Evolutionary conservation across 1,140 invertebrate species (phyloP).

Genomic region (Lasioglossum baleicum): DNA sequence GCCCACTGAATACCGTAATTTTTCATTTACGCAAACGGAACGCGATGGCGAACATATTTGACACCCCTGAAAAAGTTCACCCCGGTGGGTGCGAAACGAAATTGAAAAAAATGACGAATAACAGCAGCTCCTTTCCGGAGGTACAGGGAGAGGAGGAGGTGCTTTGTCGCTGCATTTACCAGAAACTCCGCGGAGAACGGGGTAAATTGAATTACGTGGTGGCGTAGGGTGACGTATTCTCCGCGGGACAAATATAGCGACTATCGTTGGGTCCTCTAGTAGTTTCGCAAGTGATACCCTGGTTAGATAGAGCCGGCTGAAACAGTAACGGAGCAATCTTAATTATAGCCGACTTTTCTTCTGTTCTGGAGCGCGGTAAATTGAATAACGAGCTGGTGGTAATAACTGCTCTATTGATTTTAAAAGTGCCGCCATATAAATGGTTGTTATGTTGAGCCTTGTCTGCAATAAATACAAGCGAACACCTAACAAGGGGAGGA

Average conservation of each 20-base stretch:
- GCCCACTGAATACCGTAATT: too few relatives aligned
- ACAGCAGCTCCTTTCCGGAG: neutral
- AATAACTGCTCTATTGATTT: too few relatives aligned
- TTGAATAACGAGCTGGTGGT: too few relatives aligned
- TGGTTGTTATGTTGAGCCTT: too few relatives aligned
- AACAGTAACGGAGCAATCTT: neutral
- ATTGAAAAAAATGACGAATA: neutral
- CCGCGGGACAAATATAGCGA: neutral
- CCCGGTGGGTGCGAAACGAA: neutral
- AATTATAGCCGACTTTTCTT: too few relatives aligned
- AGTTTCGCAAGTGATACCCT: neutral
- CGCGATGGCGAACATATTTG: neutral
- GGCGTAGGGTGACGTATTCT: neutral
- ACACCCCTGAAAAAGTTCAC: neutral
- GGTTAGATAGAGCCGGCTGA: neutral
- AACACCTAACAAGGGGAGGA: too few relatives aligned
- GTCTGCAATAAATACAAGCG: too few relatives aligned
- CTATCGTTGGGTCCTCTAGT: neutral
- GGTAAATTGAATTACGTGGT: conserved; percentile 46
- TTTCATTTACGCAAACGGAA: neutral
- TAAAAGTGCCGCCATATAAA: too few relatives aligned
- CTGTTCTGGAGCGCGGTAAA: too few relatives aligned
- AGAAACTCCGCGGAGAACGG: conserved; percentile 24
- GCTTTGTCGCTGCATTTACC: neutral
- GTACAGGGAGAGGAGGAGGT: neutral